Evolutionary conservation across 2,113 vertebrate species (phyloP).

Genomic region (Bubo bubo): DNA sequence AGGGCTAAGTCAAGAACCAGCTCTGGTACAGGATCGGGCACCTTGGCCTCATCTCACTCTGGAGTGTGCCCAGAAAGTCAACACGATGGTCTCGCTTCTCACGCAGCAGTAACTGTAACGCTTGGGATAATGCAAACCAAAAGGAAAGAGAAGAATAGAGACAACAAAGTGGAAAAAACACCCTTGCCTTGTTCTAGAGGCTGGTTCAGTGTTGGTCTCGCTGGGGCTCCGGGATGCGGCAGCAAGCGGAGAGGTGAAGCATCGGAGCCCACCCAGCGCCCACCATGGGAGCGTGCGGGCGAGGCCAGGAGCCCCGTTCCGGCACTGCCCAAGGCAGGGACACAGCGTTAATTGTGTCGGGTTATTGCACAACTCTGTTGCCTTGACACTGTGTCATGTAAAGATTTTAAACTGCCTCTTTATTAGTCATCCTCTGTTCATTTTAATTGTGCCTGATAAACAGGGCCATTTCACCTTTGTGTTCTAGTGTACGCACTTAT

Average conservation of each 20-base stretch:
- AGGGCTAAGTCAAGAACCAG: background rate
- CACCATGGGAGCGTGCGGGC: background rate
- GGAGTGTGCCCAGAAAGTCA: background rate
- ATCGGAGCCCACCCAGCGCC: background rate
- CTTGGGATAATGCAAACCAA: background rate
- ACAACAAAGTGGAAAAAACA: background rate
- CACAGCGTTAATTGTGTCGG: background rate
- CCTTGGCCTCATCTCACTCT: background rate
- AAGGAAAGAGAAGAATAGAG: background rate
- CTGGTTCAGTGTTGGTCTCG: background rate
- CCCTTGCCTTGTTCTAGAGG: background rate
- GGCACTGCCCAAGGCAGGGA: background rate
- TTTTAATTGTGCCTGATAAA: conserved; percentile 50
- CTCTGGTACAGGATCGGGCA: accelerated
- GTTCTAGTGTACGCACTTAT: background rate
- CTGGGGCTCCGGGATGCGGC: background rate
- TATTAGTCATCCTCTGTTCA: conserved; percentile 34
- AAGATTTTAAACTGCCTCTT: conserved; percentile 42
- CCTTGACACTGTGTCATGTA: conserved; percentile 34
- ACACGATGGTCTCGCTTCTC: background rate
- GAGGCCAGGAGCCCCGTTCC: background rate
- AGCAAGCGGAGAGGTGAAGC: background rate
- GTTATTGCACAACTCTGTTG: conserved; percentile 41
- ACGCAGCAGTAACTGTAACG: accelerated
- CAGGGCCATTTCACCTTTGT: conserved; percentile 37